Percentiles rank a stretch among this genome's conserved stretches.
Evolutionary conservation across 2,888 invertebrate species (phyloP).

Genomic region (Synergus umbraculus): DNA sequence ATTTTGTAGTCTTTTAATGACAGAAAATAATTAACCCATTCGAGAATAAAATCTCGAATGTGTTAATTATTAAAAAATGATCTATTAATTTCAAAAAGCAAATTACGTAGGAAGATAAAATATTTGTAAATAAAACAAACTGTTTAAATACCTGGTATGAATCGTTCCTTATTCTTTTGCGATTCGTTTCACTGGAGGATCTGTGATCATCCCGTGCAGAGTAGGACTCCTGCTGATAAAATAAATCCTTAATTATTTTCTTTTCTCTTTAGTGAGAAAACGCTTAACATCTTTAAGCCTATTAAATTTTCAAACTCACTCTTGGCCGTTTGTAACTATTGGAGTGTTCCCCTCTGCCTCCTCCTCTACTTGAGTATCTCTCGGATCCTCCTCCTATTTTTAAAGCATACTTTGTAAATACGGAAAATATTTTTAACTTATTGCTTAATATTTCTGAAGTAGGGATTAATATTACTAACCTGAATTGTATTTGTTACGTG

Average conservation of each 20-base stretch:
- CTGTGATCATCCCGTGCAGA: conserved; percentile 73
- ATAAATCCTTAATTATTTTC: background rate
- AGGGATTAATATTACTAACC: conserved; percentile 59
- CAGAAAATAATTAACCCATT: background rate
- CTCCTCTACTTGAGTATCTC: conserved; percentile 71
- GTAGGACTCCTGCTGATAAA: conserved; percentile 67
- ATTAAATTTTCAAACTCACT: conserved; percentile 57
- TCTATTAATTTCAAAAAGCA: background rate
- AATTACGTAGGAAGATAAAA: background rate
- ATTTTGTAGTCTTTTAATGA: background rate
- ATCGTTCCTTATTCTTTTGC: conserved; percentile 72
- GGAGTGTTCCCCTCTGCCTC: conserved; percentile 71
- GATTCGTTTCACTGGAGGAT: conserved; percentile 71
- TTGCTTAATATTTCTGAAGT: background rate
- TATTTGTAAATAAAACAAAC: background rate
- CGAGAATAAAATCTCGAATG: background rate
- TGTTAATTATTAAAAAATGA: background rate
- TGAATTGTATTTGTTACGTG: conserved; percentile 71
- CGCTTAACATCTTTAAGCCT: background rate
- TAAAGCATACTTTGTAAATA: background rate
- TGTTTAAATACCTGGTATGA: conserved; percentile 72
- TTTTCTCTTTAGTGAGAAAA: background rate
- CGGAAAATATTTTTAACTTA: background rate
- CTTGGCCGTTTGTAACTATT: conserved; percentile 73
- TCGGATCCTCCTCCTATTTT: conserved; percentile 65